Evolutionary conservation across 2,113 vertebrate genomes (phyloP), one percentile per base, ranked within the genome.

Genomic region (Pteruthius melanotis): DNA sequence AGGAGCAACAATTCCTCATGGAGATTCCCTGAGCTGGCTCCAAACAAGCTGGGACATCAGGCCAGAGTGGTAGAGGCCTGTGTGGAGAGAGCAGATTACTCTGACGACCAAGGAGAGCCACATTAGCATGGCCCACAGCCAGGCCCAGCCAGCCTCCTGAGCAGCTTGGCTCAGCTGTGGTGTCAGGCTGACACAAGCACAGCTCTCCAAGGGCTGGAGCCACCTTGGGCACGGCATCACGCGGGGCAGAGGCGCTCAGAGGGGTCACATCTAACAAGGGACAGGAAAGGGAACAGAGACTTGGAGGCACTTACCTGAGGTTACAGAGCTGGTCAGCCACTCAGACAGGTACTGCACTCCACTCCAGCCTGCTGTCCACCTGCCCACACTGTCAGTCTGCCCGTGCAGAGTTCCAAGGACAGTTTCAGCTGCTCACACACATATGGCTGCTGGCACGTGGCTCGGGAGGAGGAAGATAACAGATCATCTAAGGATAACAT

Each of bases 401-500:
- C 79, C 75, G 80, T 9, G 8, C n/a, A 65, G 77, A 70, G 59
- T 31, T 68, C 74, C 65, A 71, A 26, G 49, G 4, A 61, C 15
- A 35, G 15, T 11, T 77, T 53, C 63, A 87, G 56, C 40, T 4
- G 68, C 87, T 92, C 19, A 30, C 72, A 81, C 80, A 78, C 61
- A 76, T 37, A 54, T 61, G 60, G 66, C 24, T 89, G 39, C 86
- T 95, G 90, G 75, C 72, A 77, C 3, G 3, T 66, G 89, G 54
- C 63, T 82, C 13, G 6, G 77, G 54, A 93, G 70, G 59, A 80
- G 31, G 66, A 92, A 53, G 56, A 92, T 85, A 89, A 89, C 83
- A 96, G 91, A 87, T 80, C 56, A 95, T 91, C 88, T 92, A 75
- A 95, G 92, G 81, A 90, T 78, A 95, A 86, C 75, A 83, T 66